phyloP scores from a whole-genome alignment of 2,797 vertebrate species.

The Rhinatrema bivittatum region DNA sequence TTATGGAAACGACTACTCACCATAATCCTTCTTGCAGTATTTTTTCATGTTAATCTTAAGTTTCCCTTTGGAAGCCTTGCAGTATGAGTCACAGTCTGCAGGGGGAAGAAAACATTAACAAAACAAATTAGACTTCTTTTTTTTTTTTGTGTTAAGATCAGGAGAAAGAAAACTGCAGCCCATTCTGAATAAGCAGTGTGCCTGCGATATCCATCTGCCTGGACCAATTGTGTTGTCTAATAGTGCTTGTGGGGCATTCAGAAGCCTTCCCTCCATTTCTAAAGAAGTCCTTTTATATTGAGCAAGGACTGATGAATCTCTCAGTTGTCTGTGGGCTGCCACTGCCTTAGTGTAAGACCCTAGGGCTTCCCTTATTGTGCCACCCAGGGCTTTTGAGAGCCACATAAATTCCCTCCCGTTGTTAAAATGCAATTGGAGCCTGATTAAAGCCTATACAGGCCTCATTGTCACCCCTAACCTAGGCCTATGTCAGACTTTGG shows the following conservation, averaged over 20 bases:
- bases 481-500: conserved; percentile 71
- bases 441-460: conserved; percentile 60
- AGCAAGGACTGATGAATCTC: too few species aligned
- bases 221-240: conserved; percentile 40
- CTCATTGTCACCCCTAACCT: conserved; percentile 65
- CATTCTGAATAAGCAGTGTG: conserved; percentile 44
- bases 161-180: conserved; percentile 28
- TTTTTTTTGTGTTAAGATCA: conserved; percentile 36
- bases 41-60: conserved; percentile 99
- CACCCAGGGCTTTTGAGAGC: conserved; percentile 47
- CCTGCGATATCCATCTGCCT: conserved; percentile 58
- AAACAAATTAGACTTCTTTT: conserved; percentile 55
- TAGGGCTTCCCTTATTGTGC: conserved; percentile 47
- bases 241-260: conserved; percentile 52
- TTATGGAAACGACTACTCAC: too few species aligned
- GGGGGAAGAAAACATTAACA: conserved; percentile 44
- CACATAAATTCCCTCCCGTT: conserved; percentile 54
- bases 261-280: conserved; percentile 44
- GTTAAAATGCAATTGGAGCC: conserved; percentile 56
- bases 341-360: conserved; percentile 52
- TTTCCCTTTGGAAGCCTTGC: conserved; percentile 94
- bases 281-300: conserved; percentile 62
- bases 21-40: conserved; percentile 97
- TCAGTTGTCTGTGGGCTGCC: too few species aligned
- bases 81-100: conserved; percentile 87